A percentile compares a stretch with the other conserved stretches of the same genome.
phyloP scores from a whole-genome alignment of 2,113 vertebrate genomes.

The Cyprinus carpio region DNA sequence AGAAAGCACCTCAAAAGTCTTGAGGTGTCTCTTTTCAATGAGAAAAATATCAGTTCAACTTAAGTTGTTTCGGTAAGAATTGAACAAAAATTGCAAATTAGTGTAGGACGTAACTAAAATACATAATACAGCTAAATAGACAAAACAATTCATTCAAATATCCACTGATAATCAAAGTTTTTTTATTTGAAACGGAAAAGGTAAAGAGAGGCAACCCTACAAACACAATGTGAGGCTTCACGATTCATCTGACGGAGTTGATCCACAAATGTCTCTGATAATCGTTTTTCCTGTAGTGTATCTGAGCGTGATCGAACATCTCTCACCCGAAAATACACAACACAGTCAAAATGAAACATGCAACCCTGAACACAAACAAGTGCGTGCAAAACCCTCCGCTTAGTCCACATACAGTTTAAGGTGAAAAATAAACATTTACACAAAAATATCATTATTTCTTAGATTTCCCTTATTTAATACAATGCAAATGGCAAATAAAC shows the following conservation, averaged over 20 bases:
- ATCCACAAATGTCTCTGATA: background rate
- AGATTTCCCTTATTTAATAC: conserved; percentile 46
- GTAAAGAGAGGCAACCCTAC: conserved; percentile 22
- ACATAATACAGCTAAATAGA: background rate
- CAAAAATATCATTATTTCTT: conserved; percentile 37
- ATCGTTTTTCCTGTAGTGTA: background rate
- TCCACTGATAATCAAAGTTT: conserved; percentile 10
- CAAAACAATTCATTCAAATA: background rate
- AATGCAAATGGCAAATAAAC: conserved; percentile 47
- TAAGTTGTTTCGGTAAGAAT: background rate
- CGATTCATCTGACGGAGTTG: background rate
- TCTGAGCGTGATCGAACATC: conserved; percentile 46
- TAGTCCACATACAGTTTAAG: conserved; percentile 61
- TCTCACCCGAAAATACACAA: conserved; percentile 51
- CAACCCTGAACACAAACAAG: conserved; percentile 50
- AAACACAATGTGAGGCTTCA: background rate
- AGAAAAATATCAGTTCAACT: background rate
- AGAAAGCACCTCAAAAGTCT: too few species aligned
- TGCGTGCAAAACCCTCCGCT: conserved; percentile 62
- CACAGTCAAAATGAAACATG: conserved; percentile 20
- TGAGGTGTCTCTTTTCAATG: too few species aligned
- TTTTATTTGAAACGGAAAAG: conserved; percentile 40
- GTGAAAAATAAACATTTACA: conserved; percentile 54
- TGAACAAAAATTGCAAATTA: background rate
- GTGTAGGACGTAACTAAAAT: background rate